These are phyloP conservation scores for Neostethus bicornis DNA, from an alignment of 2,797 vertebrate species.

Conservation along the genomic window DNA sequence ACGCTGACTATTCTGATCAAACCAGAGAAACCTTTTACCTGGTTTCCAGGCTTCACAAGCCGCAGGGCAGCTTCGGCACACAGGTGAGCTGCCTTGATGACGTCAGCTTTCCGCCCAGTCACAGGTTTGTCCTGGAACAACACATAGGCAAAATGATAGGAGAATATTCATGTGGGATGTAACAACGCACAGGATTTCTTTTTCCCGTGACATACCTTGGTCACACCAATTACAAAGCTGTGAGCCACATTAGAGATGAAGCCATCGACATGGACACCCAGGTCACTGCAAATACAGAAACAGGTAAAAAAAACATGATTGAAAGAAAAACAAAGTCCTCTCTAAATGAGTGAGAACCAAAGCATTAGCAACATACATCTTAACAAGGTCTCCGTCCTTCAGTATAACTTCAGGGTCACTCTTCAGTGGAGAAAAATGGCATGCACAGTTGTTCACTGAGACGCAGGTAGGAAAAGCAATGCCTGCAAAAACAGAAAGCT, in stretches of 20 bases:
- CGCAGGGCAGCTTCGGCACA: slow-evolving; percentile 96
- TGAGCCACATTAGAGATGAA: slow-evolving; percentile 97
- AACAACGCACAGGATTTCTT: neutral
- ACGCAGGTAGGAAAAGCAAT: slow-evolving; percentile 97
- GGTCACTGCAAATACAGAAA: slow-evolving; percentile 80
- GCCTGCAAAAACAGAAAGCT: slow-evolving; percentile 72
- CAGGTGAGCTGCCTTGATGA: slow-evolving; percentile 92
- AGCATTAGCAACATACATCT: slow-evolving; percentile 81
- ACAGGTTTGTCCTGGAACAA: slow-evolving; percentile 85
- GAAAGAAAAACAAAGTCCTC: neutral
- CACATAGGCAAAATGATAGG: neutral
- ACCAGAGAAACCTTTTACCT: slow-evolving; percentile 76
- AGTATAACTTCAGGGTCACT: slow-evolving; percentile 92
- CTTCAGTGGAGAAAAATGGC: slow-evolving; percentile 97
- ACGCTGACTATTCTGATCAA: neutral
- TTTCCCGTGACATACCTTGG: slow-evolving; percentile 81
- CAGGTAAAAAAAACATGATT: neutral
- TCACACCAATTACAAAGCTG: slow-evolving; percentile 89
- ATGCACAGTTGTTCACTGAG: slow-evolving; percentile 97
- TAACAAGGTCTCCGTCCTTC: slow-evolving; percentile 93
- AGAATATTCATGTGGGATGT: neutral
- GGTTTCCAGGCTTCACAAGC: slow-evolving; percentile 95
- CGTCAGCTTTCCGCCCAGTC: slow-evolving; percentile 92
- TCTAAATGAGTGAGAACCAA: too few species aligned
- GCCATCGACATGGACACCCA: slow-evolving; percentile 95